phyloP scores from a whole-genome alignment of 2,113 vertebrate species.

The Leucoraja erinaceus region DNA sequence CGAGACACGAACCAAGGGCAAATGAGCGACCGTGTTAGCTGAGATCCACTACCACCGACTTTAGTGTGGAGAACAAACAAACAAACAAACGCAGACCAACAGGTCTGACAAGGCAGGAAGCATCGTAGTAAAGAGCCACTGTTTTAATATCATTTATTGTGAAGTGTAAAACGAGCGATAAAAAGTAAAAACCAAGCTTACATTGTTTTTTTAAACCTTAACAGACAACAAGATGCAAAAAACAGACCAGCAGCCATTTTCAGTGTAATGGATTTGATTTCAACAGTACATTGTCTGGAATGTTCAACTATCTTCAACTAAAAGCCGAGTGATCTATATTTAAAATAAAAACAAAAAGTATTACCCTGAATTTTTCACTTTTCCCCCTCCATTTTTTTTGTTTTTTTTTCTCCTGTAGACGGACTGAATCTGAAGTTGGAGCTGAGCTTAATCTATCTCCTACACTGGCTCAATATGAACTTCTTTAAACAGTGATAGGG shows the following conservation, averaged over 20 bases:
- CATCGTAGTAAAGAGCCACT: conserved; percentile 38
- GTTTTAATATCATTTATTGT: conserved; percentile 75
- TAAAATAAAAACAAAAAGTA: conserved; percentile 46
- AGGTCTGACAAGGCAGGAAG: conserved; percentile 40
- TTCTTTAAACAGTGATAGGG: conserved; percentile 34
- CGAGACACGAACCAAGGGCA: background rate
- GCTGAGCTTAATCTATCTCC: conserved; percentile 50
- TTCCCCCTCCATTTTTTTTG: conserved; percentile 40
- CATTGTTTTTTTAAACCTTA: conserved; percentile 54
- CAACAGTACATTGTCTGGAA: conserved; percentile 45
- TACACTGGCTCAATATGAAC: conserved; percentile 53
- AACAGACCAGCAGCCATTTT: conserved; percentile 55
- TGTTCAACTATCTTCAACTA: conserved; percentile 54
- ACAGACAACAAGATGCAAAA: conserved; percentile 52
- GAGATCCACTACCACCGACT: background rate
- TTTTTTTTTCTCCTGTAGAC: conserved; percentile 39
- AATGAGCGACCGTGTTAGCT: background rate
- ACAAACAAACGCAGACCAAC: background rate
- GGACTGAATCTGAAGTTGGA: conserved; percentile 48
- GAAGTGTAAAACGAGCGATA: conserved; percentile 93
- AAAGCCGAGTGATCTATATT: conserved; percentile 52
- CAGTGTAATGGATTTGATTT: conserved; percentile 42
- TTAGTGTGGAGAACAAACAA: background rate
- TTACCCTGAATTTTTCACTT: conserved; percentile 48
- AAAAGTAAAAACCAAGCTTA: conserved; percentile 78